phyloP scores from a whole-genome alignment of 2,113 vertebrate genomes.

The Nyctereutes procyonoides region DNA sequence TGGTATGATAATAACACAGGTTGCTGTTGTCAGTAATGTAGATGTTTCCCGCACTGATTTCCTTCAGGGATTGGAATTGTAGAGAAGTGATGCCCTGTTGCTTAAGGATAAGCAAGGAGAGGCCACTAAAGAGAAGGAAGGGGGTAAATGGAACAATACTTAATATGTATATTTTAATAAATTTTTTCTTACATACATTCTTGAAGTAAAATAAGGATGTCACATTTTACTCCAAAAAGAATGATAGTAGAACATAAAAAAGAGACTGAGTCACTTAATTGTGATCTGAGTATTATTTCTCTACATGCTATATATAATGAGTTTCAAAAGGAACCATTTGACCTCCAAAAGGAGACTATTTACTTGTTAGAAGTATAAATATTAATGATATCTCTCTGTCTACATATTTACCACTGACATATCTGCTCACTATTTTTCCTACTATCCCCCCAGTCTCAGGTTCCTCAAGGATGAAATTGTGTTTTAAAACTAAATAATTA shows the following conservation, averaged over 20 bases:
- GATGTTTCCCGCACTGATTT: conserved; percentile 98
- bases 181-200: background rate
- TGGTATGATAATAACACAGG: conserved; percentile 96
- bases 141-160: background rate
- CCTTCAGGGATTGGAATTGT: conserved; percentile 95
- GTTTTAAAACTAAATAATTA: background rate
- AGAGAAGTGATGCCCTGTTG: conserved; percentile 96
- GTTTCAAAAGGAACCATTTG: background rate
- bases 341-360: background rate
- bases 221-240: background rate
- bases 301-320: background rate
- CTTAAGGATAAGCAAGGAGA: conserved; percentile 97
- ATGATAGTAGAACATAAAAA: background rate
- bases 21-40: conserved; percentile 98
- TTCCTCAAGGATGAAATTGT: background rate
- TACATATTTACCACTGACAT: background rate
- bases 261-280: background rate
- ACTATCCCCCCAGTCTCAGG: background rate
- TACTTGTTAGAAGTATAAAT: background rate
- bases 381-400: background rate
- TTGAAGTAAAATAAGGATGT: background rate
- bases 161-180: background rate
- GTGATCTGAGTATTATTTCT: background rate
- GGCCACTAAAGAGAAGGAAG: conserved; percentile 88
- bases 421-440: background rate